Evolutionary conservation across 2,888 invertebrate genomes (phyloP).

Genomic region (Autographa pulchrina): DNA sequence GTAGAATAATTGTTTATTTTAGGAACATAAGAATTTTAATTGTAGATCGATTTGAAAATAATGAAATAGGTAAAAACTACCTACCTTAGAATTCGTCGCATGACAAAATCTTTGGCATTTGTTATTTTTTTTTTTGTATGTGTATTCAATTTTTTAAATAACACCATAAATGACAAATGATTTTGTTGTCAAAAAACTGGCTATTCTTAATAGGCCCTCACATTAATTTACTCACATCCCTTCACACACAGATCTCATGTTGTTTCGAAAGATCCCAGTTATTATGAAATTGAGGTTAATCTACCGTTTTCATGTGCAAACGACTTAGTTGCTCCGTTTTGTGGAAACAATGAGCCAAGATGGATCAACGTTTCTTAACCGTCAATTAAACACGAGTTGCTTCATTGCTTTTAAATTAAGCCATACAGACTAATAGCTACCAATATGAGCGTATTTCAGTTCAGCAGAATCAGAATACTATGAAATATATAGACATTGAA

Average conservation of each 20-base stretch:
- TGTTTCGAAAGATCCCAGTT: constrained; percentile 48
- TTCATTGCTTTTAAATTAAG: constrained; percentile 1
- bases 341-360: constrained; percentile 52
- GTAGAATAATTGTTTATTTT: too few relatives aligned
- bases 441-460: too few relatives aligned
- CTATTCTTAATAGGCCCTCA: background rate
- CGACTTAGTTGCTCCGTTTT: constrained; percentile 41
- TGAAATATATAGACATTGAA: too few relatives aligned
- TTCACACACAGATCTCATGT: constrained; percentile 35
- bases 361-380: constrained; percentile 35
- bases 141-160: background rate
- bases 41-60: too few relatives aligned
- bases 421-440: background rate
- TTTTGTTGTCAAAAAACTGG: background rate
- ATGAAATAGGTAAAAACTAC: too few relatives aligned
- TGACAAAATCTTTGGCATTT: too few relatives aligned
- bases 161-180: background rate
- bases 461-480: background rate
- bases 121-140: background rate
- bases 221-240: background rate
- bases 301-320: constrained; percentile 60
- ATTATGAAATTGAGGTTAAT: constrained; percentile 61
- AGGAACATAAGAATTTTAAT: too few relatives aligned
- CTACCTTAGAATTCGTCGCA: too few relatives aligned
- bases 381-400: constrained; percentile 10